phyloP scores from a whole-genome alignment of 2,797 vertebrate genomes.

The Xiphorhynchus erythropygius region DNA sequence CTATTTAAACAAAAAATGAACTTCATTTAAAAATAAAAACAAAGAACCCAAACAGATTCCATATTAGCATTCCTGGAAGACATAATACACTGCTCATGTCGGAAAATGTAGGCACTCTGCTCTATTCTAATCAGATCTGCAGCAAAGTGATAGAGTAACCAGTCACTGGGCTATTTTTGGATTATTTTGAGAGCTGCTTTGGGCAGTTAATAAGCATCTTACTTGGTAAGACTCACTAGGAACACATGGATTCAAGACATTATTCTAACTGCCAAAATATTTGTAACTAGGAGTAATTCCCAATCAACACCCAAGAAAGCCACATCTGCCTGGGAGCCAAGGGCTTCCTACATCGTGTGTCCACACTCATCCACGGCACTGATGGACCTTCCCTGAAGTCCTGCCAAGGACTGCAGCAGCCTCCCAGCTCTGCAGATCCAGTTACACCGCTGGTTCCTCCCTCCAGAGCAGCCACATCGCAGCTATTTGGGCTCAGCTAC shows the following conservation, averaged over 20 bases:
- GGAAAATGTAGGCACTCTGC: neutral
- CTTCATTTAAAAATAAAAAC: neutral
- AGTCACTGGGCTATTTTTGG: conserved; percentile 52
- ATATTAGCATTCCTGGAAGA: neutral
- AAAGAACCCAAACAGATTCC: neutral
- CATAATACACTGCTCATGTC: neutral
- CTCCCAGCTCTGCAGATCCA: neutral
- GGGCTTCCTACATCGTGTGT: accelerated
- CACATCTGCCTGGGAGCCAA: accelerated
- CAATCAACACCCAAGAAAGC: neutral
- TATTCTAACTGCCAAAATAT: neutral
- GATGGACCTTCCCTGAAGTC: neutral
- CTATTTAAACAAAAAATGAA: neutral
- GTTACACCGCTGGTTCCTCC: neutral
- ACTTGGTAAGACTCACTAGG: conserved; percentile 25
- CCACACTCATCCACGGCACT: neutral
- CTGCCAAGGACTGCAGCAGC: conserved; percentile 37
- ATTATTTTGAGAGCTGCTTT: conserved; percentile 28
- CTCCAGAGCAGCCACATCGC: neutral
- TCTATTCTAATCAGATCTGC: conserved; percentile 35
- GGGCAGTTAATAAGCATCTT: conserved; percentile 55
- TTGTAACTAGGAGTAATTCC: neutral
- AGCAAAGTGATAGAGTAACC: conserved; percentile 49
- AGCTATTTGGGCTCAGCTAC: neutral
- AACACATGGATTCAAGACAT: neutral